Percentiles rank a stretch among this genome's conserved stretches.
Conservation (phyloP, 2,797 vertebrate species). For the Cynodonichthys magdalenae region DNA sequence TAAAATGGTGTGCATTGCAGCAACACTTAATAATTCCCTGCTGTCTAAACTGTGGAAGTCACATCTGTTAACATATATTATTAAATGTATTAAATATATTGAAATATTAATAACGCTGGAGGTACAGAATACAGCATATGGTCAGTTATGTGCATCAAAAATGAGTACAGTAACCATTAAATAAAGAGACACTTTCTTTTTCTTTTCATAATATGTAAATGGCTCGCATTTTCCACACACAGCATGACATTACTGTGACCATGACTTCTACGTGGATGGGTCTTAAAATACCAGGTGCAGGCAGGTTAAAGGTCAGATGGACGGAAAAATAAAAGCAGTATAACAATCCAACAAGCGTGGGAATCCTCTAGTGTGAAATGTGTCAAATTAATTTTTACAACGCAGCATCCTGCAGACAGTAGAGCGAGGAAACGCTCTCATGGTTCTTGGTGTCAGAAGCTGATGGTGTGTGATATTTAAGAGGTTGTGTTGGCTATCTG, state of each 20-base stretch:
- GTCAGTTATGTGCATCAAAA: neutral
- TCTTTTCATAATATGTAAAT: conserved; percentile 6
- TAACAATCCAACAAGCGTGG: neutral
- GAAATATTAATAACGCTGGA: neutral
- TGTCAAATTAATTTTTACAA: conserved; percentile 22
- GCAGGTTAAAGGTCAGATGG: conserved; percentile 38
- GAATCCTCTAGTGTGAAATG: conserved; percentile 1
- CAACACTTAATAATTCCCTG: too few species aligned
- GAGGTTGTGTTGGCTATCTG: conserved; percentile 58
- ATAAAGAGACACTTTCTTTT: conserved; percentile 1
- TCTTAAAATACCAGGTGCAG: conserved; percentile 24
- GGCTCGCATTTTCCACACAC: conserved; percentile 1
- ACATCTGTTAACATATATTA: neutral
- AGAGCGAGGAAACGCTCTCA: conserved; percentile 16
- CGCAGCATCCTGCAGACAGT: conserved; percentile 12
- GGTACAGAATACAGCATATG: neutral
- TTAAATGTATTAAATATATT: neutral
- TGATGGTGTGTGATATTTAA: conserved; percentile 61
- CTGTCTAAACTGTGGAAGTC: neutral
- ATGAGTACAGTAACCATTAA: neutral
- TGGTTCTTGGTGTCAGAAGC: conserved; percentile 43
- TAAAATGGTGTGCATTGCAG: too few species aligned
- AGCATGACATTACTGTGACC: conserved; percentile 5
- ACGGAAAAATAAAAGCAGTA: conserved; percentile 23
- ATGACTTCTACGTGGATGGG: neutral